Conservation (phyloP, 2,888 invertebrate species). For the Tipula unca region DNA sequence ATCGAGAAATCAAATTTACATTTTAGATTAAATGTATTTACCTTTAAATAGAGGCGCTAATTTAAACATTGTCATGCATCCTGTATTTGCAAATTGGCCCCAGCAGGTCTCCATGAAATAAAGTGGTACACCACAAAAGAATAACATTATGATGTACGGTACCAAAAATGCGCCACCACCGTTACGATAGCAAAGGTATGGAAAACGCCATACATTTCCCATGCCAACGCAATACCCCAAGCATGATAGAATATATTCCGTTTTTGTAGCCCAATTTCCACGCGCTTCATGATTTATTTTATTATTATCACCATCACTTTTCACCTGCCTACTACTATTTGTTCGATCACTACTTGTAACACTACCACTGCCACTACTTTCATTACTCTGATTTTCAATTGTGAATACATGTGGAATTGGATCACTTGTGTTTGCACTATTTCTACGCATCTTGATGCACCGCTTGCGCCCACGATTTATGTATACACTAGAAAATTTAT, state of each 20-base stretch:
- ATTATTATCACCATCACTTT: background rate
- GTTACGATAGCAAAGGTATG: constrained; percentile 76
- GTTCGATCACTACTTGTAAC: background rate
- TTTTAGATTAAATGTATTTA: constrained; percentile 32
- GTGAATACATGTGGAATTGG: background rate
- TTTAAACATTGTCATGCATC: constrained; percentile 72
- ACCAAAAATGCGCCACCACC: constrained; percentile 81
- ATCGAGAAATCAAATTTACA: background rate
- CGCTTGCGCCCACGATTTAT: background rate
- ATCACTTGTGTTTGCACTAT: background rate
- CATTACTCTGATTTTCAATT: background rate
- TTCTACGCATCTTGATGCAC: background rate
- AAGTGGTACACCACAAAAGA: constrained; percentile 76
- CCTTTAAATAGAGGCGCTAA: constrained; percentile 81
- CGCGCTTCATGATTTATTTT: constrained; percentile 28
- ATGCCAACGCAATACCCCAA: constrained; percentile 79
- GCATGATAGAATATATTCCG: constrained; percentile 71
- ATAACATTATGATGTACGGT: constrained; percentile 72
- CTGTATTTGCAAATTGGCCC: constrained; percentile 77
- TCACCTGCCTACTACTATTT: background rate
- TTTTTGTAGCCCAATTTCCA: constrained; percentile 65
- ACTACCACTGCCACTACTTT: background rate
- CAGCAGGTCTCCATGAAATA: constrained; percentile 81
- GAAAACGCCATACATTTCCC: constrained; percentile 81
- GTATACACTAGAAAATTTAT: background rate